A percentile compares a stretch with the other conserved stretches of the same genome.
Evolutionary conservation across 2,888 invertebrate genomes (phyloP).

Genomic region (Galerucella nymphaeae): DNA sequence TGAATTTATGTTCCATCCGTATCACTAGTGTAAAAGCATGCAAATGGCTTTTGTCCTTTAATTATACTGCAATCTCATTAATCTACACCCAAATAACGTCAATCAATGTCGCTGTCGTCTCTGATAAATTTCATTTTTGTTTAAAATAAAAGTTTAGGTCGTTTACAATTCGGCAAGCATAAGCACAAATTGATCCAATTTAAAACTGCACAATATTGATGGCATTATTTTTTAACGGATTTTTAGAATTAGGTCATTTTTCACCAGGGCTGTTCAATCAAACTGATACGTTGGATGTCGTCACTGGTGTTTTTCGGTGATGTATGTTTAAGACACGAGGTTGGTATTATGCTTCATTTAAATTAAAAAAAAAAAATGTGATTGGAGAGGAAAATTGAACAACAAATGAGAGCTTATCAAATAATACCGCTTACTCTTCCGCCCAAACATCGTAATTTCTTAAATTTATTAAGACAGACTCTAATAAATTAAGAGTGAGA

Average conservation of each 20-base stretch:
- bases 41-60: not conserved
- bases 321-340: not conserved
- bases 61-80: conserved; percentile 3
- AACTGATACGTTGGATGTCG: not conserved
- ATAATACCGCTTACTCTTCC: too few relatives aligned
- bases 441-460: too few relatives aligned
- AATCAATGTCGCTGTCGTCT: not conserved
- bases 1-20: not conserved
- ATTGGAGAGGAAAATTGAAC: too few relatives aligned
- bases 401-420: too few relatives aligned
- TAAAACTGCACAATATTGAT: conserved; percentile 8
- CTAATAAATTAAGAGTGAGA: too few relatives aligned
- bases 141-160: conserved; percentile 3
- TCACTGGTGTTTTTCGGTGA: not conserved
- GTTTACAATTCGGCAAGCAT: not conserved
- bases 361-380: too few relatives aligned
- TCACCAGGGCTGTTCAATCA: not conserved
- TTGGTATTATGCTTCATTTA: too few relatives aligned
- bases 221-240: conserved; percentile 3
- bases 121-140: conserved; percentile 13
- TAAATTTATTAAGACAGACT: too few relatives aligned
- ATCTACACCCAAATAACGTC: conserved; percentile 2
- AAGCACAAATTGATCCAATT: not conserved
- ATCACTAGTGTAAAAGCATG: not conserved
- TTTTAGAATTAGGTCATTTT: conserved; percentile 1